These are phyloP conservation scores for Heteractis magnifica DNA, from an alignment of 92 coral and sea anemone genomes.

Conservation along the genomic window DNA sequence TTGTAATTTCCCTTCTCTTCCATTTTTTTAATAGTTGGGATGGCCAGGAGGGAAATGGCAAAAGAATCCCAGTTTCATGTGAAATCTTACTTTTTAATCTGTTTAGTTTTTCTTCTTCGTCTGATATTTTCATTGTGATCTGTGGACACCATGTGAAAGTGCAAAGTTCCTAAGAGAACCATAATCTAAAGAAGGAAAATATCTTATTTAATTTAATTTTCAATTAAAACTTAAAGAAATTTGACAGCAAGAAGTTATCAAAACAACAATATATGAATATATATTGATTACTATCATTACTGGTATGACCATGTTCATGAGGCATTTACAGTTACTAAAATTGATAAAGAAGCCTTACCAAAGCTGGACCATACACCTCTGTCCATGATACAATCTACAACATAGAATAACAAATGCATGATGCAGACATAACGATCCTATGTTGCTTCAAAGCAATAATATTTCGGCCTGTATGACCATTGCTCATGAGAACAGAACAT, in stretches of 20 bases:
- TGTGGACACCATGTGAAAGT: slow-evolving; percentile 92
- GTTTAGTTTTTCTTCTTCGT: slow-evolving; percentile 68
- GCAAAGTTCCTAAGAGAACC: slow-evolving; percentile 85
- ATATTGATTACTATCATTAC: neutral
- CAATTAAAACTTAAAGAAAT: neutral
- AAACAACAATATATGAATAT: neutral
- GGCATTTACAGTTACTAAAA: neutral
- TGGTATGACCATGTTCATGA: neutral
- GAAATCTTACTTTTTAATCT: slow-evolving; percentile 41
- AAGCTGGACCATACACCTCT: slow-evolving; percentile 89
- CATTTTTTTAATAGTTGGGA: too few species aligned
- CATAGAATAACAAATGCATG: neutral
- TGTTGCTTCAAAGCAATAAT: too few species aligned
- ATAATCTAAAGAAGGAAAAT: slow-evolving; percentile 55
- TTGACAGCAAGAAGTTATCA: too few species aligned
- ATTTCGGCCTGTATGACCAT: too few species aligned
- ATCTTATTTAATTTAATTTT: neutral
- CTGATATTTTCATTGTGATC: slow-evolving; percentile 66
- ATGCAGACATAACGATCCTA: too few species aligned
- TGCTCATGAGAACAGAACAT: too few species aligned
- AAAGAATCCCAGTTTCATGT: too few species aligned
- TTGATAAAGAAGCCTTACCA: slow-evolving; percentile 48
- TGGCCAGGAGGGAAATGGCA: too few species aligned
- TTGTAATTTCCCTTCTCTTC: too few species aligned
- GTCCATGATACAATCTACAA: slow-evolving; percentile 89